A percentile compares a stretch with the other conserved stretches of the same genome.
phyloP scores from a whole-genome alignment of 2,888 invertebrate species.

The Entomobrya multifasciata region DNA sequence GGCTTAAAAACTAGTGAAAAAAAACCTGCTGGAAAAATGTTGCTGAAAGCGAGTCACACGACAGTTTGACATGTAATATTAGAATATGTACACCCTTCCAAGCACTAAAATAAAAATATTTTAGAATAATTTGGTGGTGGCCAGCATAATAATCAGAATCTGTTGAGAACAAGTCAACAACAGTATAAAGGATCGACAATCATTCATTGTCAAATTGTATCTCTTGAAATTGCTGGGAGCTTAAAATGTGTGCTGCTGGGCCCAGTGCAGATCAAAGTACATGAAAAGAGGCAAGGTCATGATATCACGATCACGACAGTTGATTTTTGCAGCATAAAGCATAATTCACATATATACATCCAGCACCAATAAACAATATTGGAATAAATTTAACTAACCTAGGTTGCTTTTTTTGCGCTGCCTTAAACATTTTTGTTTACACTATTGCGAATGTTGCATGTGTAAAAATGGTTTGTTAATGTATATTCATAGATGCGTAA shows the following conservation, averaged over 20 bases:
- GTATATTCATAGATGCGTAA: neutral
- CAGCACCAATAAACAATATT: neutral
- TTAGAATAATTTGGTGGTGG: neutral
- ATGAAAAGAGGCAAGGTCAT: conserved; percentile 35
- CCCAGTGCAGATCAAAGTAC: conserved; percentile 1
- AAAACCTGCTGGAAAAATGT: conserved; percentile 33
- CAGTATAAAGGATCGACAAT: neutral
- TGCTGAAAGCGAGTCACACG: conserved; percentile 23
- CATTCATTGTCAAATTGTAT: conserved; percentile 23
- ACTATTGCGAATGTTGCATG: too few species aligned
- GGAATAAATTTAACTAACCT: neutral
- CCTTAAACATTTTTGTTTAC: neutral
- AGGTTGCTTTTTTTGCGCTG: neutral
- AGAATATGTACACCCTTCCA: neutral
- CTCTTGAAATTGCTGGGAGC: neutral
- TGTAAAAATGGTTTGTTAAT: too few species aligned
- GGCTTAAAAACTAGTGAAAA: neutral
- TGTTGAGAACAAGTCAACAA: too few species aligned
- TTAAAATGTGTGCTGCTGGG: too few species aligned
- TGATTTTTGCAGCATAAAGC: conserved; percentile 1
- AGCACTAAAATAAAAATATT: too few species aligned
- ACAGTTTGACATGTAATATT: conserved; percentile 19
- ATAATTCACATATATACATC: neutral
- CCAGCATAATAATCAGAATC: neutral
- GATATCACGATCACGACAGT: conserved; percentile 10